Conservation (phyloP, 2,113 vertebrate genomes). For the Micromys minutus region DNA sequence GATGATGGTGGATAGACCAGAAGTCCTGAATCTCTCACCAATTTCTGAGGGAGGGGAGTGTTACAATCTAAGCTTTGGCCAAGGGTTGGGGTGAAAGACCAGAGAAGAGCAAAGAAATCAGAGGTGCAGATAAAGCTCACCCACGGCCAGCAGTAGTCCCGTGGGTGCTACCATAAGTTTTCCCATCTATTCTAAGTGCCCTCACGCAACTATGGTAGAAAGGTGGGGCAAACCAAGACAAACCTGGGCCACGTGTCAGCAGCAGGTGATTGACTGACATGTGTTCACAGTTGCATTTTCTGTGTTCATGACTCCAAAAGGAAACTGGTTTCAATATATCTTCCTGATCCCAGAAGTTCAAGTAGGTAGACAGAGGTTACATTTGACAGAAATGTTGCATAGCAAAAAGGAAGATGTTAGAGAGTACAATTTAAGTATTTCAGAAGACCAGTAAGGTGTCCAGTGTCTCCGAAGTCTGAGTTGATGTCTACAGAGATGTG, state of each 20-base stretch:
- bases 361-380: not conserved
- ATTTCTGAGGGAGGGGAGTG: slow-evolving; percentile 59
- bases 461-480: not conserved
- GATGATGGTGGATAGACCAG: slow-evolving; percentile 75
- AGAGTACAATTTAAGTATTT: not conserved
- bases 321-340: slow-evolving; percentile 87
- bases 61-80: slow-evolving; percentile 83
- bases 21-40: slow-evolving; percentile 82
- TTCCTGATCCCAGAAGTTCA: slow-evolving; percentile 66
- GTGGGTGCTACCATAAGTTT: slow-evolving; percentile 67
- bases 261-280: slow-evolving; percentile 89
- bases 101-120: slow-evolving; percentile 53
- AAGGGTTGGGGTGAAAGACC: not conserved
- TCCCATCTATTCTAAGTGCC: slow-evolving; percentile 81
- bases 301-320: slow-evolving; percentile 85
- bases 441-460: not conserved
- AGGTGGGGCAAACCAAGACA: not conserved
- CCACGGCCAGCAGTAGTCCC: slow-evolving; percentile 86
- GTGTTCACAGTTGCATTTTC: slow-evolving; percentile 88
- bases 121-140: slow-evolving; percentile 83
- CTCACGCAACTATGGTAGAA: slow-evolving; percentile 73
- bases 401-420: not conserved
- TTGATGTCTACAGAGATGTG: not conserved
- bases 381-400: not conserved
- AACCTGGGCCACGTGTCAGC: slow-evolving; percentile 84